Percentiles rank a stretch among this genome's conserved stretches.
Evolutionary conservation across 2,797 vertebrate genomes (phyloP).

Genomic region (Sphaeramia orbicularis): DNA sequence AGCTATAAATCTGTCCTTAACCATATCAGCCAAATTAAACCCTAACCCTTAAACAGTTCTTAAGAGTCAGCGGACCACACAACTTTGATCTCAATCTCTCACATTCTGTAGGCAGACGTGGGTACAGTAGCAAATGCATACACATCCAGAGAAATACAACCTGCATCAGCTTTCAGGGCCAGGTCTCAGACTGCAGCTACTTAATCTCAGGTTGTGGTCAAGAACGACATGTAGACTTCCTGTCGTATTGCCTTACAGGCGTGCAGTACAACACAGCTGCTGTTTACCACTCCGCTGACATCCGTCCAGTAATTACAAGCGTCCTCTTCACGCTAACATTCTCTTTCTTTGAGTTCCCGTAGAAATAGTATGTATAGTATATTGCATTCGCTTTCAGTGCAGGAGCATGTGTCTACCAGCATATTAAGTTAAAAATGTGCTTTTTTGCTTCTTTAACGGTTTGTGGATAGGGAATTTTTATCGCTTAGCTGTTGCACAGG

Average conservation of each 20-base stretch:
- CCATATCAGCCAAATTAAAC: neutral
- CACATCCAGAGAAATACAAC: conserved; percentile 9
- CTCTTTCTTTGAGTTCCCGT: conserved; percentile 4
- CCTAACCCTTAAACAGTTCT: neutral
- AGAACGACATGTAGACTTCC: conserved; percentile 44
- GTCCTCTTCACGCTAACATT: conserved; percentile 12
- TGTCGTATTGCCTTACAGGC: conserved; percentile 66
- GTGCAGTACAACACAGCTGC: conserved; percentile 30
- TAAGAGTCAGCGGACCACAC: too few relatives aligned
- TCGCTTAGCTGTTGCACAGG: conserved; percentile 16
- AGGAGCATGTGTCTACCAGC: neutral
- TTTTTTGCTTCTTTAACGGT: conserved; percentile 14
- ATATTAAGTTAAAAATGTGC: conserved; percentile 27
- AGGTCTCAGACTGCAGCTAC: conserved; percentile 50
- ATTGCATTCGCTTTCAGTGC: conserved; percentile 1
- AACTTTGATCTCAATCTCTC: neutral
- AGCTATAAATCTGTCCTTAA: neutral
- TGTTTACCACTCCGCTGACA: conserved; percentile 53
- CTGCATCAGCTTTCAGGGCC: conserved; percentile 64
- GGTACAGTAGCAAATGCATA: neutral
- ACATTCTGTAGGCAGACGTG: neutral
- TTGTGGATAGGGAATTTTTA: conserved; percentile 12
- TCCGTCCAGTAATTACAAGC: conserved; percentile 54
- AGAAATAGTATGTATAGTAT: conserved; percentile 6
- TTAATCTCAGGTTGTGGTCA: conserved; percentile 63